Base-by-base conservation (phyloP, 1,140 invertebrate species). In the Drosophila subpulchrella region DNA sequence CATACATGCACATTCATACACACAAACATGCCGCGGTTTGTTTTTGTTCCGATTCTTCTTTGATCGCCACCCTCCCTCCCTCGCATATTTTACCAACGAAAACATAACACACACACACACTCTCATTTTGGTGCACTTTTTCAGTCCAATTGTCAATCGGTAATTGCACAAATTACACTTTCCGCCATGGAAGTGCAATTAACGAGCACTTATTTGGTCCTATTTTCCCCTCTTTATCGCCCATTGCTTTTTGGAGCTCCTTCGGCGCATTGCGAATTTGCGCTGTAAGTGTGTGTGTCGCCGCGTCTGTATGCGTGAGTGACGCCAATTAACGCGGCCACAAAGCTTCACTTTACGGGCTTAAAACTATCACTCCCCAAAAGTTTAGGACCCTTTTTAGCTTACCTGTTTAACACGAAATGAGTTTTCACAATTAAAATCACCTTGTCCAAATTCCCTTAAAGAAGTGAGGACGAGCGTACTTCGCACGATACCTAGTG, bases 41-140 rank as follows among this genome's bases (percentile, higher is more conserved):
- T 62, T 62, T 62, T 60, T 59, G 55, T 60, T 60, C 17, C 13
- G 60, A 42, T 62, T 60, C 20, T 62, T 38, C 60, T 62, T 60
- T 62, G 60, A 41, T 34, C 60, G 60, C 13, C 12, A 32, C n/a
- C 36, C 27, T 41, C 20, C 20, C 20, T 10, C 27, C 58, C 32
- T 20, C 4, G 3, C 6, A 6, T 12, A 4, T 46, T 24, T 46
- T 2, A 24, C 46, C 42, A 24, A 24, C 20, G 10, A 30, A 32
- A 32, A 50, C 27, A 30, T 8, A 8, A 51, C 32, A 6, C n/a
- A 12, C 15, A 34, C 50, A 17, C 8, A 17, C n/a, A 5, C 0
- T n/a, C 6, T 3, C 50, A 6, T 10, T 13, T 36, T 36, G 15
- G 17, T 51, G 48, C 48, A 12, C 30, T 2, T 34, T 17, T 27